Base-by-base conservation (phyloP, 2,888 invertebrate species). In the Dolichopus griseipennis region DNA sequence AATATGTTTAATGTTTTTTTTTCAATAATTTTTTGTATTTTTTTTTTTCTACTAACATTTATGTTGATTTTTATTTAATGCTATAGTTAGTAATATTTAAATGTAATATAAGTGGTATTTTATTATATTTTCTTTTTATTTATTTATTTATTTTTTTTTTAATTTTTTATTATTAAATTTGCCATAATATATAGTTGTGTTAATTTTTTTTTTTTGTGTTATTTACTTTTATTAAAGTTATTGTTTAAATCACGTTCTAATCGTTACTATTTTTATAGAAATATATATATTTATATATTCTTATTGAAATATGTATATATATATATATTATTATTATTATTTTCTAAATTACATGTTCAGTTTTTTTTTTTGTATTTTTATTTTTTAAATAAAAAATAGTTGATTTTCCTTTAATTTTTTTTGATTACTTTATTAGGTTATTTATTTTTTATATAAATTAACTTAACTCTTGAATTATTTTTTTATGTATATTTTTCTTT, bases 1-100 rank as follows among this genome's bases (percentile, higher is more conserved):
- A 52, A 52, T 52, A 52, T 52, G 52, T 52, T 52, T 52, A 52
- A 52, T 52, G 18, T 52, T 52, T 52, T 52, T 52, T 52, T 52
- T 52, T 52, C 18, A 18, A 18, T 18, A 12, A 18, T 12, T 3
- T 4, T 18, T 52, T 52, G 9, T 15, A 2, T 18, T 1, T 52
- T 18, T 52, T 52, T 52, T 52, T 52, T 52, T 52, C 52, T 52
- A 52, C 52, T 52, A 52, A 52, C 52, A 52, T 52, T 52, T 52
- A 52, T 52, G 52, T 15, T 52, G 52, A 52, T 52, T 52, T 52
- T 52, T n/a, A 18, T 52, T 52, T 52, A 52, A 52, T 52, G 52
- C 18, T 52, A 52, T 18, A 52, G 52, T 52, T 52, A 41, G 18
- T 52, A 52, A 52, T 18, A 52, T 52, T 52, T 41, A 41, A 12